Evolutionary conservation across 2,797 vertebrate genomes (phyloP).

Genomic region (Muscicapa comitata): DNA sequence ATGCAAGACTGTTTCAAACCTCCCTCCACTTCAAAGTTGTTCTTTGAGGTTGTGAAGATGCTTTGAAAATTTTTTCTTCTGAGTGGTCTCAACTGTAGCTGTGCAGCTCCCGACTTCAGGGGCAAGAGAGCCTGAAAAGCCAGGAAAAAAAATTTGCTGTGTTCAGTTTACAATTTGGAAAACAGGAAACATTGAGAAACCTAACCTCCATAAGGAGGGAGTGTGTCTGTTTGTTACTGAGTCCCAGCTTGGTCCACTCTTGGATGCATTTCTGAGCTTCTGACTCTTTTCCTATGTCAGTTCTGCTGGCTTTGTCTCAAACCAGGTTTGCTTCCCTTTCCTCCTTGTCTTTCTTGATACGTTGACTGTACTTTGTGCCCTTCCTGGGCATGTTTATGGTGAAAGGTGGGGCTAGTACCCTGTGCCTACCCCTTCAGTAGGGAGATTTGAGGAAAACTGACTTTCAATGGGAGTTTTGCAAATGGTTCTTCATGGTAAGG

Average conservation of each 20-base stretch:
- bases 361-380: not conserved
- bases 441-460: not conserved
- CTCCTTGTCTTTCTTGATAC: not conserved
- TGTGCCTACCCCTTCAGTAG: not conserved
- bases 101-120: not conserved
- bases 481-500: not conserved
- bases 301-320: not conserved
- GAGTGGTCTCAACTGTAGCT: not conserved
- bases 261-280: not conserved
- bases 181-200: not conserved
- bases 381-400: not conserved
- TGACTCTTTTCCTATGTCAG: not conserved
- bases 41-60: slow-evolving; percentile 21
- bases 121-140: not conserved
- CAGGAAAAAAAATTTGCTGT: not conserved
- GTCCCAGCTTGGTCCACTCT: not conserved
- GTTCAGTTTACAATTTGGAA: not conserved
- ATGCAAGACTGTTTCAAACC: slow-evolving; percentile 11
- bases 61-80: slow-evolving; percentile 8
- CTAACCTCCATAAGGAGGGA: not conserved
- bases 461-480: not conserved
- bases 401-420: not conserved
- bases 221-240: not conserved
- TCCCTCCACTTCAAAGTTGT: slow-evolving; percentile 15
- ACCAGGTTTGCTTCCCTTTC: not conserved